Evolutionary conservation across 2,888 invertebrate genomes (phyloP), one percentile per base, ranked within the genome.

Genomic region (Melinopterus prodromus): DNA sequence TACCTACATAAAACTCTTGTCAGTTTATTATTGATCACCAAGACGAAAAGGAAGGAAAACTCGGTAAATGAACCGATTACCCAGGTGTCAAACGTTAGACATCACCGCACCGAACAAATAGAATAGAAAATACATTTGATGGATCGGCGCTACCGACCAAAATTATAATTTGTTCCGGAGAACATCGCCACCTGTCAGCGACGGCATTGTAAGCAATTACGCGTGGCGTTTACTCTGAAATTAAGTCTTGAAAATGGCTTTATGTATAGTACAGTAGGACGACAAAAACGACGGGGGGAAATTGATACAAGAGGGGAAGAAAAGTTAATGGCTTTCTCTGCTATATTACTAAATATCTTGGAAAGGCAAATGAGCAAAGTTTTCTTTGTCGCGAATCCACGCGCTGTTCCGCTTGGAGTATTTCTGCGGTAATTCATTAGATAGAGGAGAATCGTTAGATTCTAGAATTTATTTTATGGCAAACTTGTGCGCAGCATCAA

Each of bases 31-130:
- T 53, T 12, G 53, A 53, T 53, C 53, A 53, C 53, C 53, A 53
- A 53, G 7, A 53, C 53, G 53, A 53, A 53, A 53, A 53, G 53
- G 12, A 53, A 53, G 53, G 53, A 53, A 53, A 53, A 53, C 53
- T 53, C 53, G 53, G 53, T 53, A 53, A 53, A 53, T 53, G 53
- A 53, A 53, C 53, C 53, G 53, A 53, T 53, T 53, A 53, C 53
- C 53, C 53, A 53, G 9, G 12, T 53, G 53, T 53, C 7, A 53
- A 53, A 53, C 53, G 12, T 53, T 9, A 53, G 5, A 12, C 7
- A 12, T 12, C 9, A 7, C 53, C 53, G 12, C 53, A 12, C 53
- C 53, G 12, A 53, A 12, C 12, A 53, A 53, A 53, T 53, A 53
- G 12, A 53, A 53, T 53, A 53, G 53, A 53, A 53, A 53, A 53